A percentile compares a stretch with the other conserved stretches of the same genome.
Evolutionary conservation across 2,888 invertebrate genomes (phyloP).

Genomic region (Elysia crispata): DNA sequence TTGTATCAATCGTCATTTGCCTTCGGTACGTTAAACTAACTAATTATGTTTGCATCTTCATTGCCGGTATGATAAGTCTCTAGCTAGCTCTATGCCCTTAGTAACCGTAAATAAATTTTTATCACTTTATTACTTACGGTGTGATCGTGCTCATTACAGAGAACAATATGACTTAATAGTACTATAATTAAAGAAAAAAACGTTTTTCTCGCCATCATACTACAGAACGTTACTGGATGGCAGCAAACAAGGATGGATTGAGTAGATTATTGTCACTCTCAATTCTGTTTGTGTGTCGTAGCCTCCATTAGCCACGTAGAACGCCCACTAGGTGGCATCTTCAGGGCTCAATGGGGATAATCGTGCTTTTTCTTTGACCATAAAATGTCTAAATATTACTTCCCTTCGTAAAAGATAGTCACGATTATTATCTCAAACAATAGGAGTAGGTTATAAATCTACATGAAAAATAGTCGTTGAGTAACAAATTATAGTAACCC

Average conservation of each 20-base stretch:
- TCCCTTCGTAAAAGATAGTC: not conserved
- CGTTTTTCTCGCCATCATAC: conserved; percentile 40
- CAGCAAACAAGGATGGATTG: conserved; percentile 9
- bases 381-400: no score
- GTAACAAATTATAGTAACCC: no score
- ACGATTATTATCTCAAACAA: not conserved
- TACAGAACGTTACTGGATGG: conserved; percentile 11
- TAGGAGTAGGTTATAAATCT: no score
- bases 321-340: conserved; percentile 53
- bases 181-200: conserved; percentile 49
- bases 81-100: conserved; percentile 30
- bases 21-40: no score
- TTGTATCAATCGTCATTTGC: not conserved
- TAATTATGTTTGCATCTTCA: no score
- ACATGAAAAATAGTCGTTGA: no score
- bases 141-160: conserved; percentile 87
- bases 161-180: conserved; percentile 55
- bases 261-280: conserved; percentile 30
- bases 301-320: conserved; percentile 74
- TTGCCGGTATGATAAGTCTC: not conserved
- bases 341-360: conserved; percentile 54
- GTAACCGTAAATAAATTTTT: conserved; percentile 42
- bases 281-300: conserved; percentile 57
- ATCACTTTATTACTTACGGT: conserved; percentile 81
- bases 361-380: not conserved